phyloP scores from a whole-genome alignment of 2,113 vertebrate species.

The Sander lucioperca region DNA sequence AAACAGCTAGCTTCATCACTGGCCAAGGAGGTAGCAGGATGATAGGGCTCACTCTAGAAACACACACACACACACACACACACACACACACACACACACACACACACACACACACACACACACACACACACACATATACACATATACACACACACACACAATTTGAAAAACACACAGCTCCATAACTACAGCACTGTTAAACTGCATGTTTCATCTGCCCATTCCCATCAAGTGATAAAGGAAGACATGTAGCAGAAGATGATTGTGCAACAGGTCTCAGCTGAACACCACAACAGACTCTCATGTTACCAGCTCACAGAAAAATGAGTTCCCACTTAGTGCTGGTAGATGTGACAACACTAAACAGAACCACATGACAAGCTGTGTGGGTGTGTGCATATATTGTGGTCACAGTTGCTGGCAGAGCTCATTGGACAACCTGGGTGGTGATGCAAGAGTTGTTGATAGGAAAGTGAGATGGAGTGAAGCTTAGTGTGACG shows the following conservation, averaged over 20 bases:
- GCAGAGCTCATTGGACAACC: slow-evolving; percentile 7
- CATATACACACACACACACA: background rate
- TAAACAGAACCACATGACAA: slow-evolving; percentile 71
- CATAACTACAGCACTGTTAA: slow-evolving; percentile 12
- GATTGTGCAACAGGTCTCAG: slow-evolving; percentile 58
- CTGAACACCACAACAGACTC: slow-evolving; percentile 63
- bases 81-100: no score
- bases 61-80: background rate
- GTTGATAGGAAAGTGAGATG: slow-evolving; percentile 28
- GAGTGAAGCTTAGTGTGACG: slow-evolving; percentile 19
- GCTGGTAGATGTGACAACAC: slow-evolving; percentile 55
- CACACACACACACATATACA: no score
- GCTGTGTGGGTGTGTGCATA: slow-evolving; percentile 17
- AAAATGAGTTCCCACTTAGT: slow-evolving; percentile 48
- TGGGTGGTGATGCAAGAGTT: slow-evolving; percentile 33
- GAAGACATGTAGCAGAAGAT: background rate
- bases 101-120: no score
- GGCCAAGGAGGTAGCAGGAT: background rate
- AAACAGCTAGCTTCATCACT: slow-evolving; percentile 18
- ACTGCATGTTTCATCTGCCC: slow-evolving; percentile 15
- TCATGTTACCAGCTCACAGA: slow-evolving; percentile 64
- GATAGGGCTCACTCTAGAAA: background rate
- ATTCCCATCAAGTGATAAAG: slow-evolving; percentile 27
- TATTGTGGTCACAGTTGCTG: background rate
- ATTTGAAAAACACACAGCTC: background rate